A percentile compares a stretch with the other conserved stretches of the same genome.
Conservation (phyloP, 1,140 invertebrate species). For the Ceratina japonica region DNA sequence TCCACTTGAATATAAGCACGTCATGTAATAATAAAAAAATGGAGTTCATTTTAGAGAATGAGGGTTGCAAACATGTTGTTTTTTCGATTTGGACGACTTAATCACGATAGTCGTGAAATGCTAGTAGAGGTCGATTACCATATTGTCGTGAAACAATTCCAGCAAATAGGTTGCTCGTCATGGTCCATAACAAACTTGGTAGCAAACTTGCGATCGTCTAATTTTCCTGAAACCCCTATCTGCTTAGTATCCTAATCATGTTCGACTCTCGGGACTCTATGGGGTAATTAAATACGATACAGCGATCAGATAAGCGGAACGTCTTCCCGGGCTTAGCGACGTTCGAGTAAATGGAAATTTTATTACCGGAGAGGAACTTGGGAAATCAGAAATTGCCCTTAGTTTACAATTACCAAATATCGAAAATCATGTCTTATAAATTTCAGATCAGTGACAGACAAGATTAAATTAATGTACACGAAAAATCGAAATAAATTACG, state of each 20-base stretch:
- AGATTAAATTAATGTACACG: no score
- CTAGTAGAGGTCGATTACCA: neutral
- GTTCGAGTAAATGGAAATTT: neutral
- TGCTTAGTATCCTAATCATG: conserved; percentile 31
- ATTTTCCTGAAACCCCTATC: conserved; percentile 28
- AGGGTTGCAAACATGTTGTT: no score
- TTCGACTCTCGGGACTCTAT: conserved; percentile 16
- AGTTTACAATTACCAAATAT: no score
- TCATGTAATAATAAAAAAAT: no score
- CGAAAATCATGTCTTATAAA: no score
- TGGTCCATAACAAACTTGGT: conserved; percentile 24
- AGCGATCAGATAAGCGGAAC: conserved; percentile 21
- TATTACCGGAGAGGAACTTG: neutral
- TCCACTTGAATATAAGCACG: no score
- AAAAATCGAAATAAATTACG: no score
- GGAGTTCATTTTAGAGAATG: no score
- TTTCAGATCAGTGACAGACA: no score
- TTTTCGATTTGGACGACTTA: neutral
- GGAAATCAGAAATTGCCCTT: neutral
- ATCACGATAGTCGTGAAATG: neutral
- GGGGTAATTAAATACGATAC: conserved; percentile 40
- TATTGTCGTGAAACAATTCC: neutral
- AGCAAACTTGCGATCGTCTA: conserved; percentile 38
- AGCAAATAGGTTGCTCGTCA: neutral
- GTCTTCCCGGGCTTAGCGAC: neutral